These are phyloP conservation scores for Cecidostiba fungosa DNA, from an alignment of 2,888 invertebrate genomes.

Conservation along the genomic window DNA sequence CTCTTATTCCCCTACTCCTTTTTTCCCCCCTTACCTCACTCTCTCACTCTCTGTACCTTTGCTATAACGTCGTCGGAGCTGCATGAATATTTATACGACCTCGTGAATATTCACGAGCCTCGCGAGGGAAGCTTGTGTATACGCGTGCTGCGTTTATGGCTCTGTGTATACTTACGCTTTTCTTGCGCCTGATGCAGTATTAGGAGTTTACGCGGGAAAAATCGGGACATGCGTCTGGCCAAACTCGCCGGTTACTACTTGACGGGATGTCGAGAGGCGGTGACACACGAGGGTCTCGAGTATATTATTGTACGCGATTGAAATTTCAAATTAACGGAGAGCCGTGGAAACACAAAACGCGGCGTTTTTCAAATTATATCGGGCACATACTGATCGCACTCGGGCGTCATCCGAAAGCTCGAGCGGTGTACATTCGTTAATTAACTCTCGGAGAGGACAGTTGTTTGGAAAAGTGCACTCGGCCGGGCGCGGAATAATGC, in stretches of 20 bases:
- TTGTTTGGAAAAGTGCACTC: too few relatives aligned
- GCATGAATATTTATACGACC: constrained; percentile 73
- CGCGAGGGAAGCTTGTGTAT: constrained; percentile 63
- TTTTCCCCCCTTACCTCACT: neutral
- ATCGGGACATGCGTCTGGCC: neutral
- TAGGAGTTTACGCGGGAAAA: neutral
- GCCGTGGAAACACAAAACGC: neutral
- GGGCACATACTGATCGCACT: neutral
- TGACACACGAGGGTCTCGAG: neutral
- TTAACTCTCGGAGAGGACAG: neutral
- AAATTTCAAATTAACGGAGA: neutral
- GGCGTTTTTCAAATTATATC: neutral
- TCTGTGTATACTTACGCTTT: neutral
- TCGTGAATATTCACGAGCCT: constrained; percentile 73
- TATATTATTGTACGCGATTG: neutral
- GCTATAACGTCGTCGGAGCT: constrained; percentile 32
- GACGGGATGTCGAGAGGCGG: too few relatives aligned
- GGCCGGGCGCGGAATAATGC: constrained; percentile 28
- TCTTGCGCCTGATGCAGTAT: neutral
- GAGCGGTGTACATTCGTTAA: neutral
- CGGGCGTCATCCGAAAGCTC: neutral
- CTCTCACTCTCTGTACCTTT: neutral
- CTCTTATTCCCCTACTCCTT: too few relatives aligned
- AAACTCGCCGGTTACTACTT: neutral
- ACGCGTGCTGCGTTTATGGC: constrained; percentile 28